phyloP scores from a whole-genome alignment of 1,140 invertebrate genomes.

The Trachymyrmex septentrionalis region DNA sequence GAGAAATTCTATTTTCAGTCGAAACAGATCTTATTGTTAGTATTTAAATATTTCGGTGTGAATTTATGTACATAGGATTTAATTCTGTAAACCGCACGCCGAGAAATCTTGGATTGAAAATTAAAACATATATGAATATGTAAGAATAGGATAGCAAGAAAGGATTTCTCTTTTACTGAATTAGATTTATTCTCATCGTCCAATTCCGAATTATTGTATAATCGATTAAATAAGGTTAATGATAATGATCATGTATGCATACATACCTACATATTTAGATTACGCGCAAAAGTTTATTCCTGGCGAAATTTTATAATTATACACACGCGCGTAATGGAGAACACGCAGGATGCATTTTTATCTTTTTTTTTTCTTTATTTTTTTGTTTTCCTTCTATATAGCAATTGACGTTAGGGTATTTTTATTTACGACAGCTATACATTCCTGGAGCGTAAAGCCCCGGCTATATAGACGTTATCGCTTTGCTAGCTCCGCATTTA shows the following conservation, averaged over 20 bases:
- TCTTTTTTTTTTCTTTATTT: not conserved
- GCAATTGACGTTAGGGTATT: constrained; percentile 47
- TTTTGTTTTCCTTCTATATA: constrained; percentile 11
- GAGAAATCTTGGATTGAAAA: too few relatives aligned
- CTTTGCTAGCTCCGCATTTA: constrained; percentile 49
- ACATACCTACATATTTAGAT: not conserved
- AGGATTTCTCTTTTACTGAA: too few relatives aligned
- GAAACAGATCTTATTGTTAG: too few relatives aligned
- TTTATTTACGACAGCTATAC: constrained; percentile 51
- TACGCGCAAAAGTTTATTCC: not conserved
- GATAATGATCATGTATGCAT: not conserved
- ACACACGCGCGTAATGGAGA: not conserved
- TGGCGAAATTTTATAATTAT: not conserved
- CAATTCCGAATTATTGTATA: too few relatives aligned
- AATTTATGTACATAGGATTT: too few relatives aligned
- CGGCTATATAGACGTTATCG: constrained; percentile 48
- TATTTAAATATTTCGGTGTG: too few relatives aligned
- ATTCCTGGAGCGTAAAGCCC: constrained; percentile 41
- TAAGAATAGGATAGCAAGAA: too few relatives aligned
- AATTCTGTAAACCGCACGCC: too few relatives aligned
- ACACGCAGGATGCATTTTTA: constrained; percentile 4
- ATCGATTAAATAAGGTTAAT: too few relatives aligned
- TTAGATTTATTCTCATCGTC: too few relatives aligned
- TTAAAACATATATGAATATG: too few relatives aligned
- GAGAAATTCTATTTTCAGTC: too few relatives aligned